These are phyloP conservation scores for Lamellibrachia columna DNA, from an alignment of 2,888 invertebrate genomes.

Conservation along the genomic window DNA sequence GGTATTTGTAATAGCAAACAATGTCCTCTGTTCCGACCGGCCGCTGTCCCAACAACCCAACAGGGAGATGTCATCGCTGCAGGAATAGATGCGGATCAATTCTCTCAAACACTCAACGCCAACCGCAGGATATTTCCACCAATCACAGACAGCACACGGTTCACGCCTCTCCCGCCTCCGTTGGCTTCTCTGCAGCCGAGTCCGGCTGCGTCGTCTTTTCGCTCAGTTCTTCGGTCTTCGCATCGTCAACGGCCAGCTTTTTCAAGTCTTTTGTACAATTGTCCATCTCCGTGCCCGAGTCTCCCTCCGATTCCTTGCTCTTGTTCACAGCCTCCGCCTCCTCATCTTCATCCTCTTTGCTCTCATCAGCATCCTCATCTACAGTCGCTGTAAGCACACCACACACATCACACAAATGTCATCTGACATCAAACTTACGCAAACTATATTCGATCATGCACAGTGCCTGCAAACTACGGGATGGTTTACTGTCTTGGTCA, in stretches of 20 bases:
- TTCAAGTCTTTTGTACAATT: conserved; percentile 16
- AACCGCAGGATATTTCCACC: neutral
- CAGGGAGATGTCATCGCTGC: neutral
- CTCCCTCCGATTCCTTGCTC: neutral
- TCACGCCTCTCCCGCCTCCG: neutral
- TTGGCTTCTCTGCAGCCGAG: neutral
- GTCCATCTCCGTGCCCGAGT: conserved; percentile 6
- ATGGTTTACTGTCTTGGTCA: neutral
- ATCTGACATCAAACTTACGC: neutral
- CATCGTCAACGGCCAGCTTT: neutral
- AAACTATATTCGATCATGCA: neutral
- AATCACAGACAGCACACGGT: neutral
- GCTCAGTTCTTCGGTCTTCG: neutral
- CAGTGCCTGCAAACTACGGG: neutral
- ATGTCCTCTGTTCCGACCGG: neutral
- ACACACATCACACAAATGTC: conserved; percentile 16
- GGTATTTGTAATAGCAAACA: neutral
- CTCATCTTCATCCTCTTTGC: conserved; percentile 20
- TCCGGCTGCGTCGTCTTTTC: neutral
- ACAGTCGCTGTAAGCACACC: neutral
- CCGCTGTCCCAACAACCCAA: neutral
- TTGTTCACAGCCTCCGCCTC: conserved; percentile 16
- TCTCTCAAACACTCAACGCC: neutral
- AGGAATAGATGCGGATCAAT: neutral
- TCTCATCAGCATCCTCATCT: conserved; percentile 20